These are phyloP conservation scores for Pseudococcus viburni DNA, from an alignment of 2,888 invertebrate genomes.

Conservation along the genomic window DNA sequence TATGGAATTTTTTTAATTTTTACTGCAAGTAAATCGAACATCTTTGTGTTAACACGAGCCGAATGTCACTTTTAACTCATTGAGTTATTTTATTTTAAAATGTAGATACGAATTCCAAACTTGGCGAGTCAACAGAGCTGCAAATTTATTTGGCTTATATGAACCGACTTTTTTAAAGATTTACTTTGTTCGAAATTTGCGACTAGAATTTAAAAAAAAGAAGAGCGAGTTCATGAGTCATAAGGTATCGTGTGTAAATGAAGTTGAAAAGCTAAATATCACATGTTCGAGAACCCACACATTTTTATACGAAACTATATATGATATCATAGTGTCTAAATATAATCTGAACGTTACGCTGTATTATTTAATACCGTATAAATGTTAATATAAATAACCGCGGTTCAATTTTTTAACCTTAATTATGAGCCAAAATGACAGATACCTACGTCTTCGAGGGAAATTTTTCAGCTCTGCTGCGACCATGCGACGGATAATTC, in stretches of 20 bases:
- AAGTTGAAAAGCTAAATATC: constrained; percentile 43
- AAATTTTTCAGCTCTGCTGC: background rate
- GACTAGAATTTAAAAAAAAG: background rate
- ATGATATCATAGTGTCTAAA: constrained; percentile 52
- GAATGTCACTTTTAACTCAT: background rate
- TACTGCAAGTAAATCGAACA: background rate
- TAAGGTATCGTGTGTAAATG: constrained; percentile 53
- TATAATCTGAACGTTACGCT: constrained; percentile 44
- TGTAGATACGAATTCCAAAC: background rate
- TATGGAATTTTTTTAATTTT: background rate
- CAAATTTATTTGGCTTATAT: constrained; percentile 7
- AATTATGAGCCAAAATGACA: constrained; percentile 30
- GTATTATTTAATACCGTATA: constrained; percentile 45
- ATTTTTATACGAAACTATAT: constrained; percentile 30
- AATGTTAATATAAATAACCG: constrained; percentile 36
- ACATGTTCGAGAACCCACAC: constrained; percentile 45
- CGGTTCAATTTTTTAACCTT: constrained; percentile 31
- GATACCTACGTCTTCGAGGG: background rate
- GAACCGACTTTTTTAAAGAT: background rate
- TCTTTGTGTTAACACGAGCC: constrained; percentile 1
- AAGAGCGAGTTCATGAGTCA: constrained; percentile 2
- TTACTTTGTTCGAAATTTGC: constrained; percentile 23
- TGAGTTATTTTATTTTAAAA: background rate
- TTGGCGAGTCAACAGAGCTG: constrained; percentile 17
- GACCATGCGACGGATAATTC: background rate